Evolutionary conservation across 2,888 invertebrate genomes (phyloP).

Genomic region (Glaucopsyche alexis): DNA sequence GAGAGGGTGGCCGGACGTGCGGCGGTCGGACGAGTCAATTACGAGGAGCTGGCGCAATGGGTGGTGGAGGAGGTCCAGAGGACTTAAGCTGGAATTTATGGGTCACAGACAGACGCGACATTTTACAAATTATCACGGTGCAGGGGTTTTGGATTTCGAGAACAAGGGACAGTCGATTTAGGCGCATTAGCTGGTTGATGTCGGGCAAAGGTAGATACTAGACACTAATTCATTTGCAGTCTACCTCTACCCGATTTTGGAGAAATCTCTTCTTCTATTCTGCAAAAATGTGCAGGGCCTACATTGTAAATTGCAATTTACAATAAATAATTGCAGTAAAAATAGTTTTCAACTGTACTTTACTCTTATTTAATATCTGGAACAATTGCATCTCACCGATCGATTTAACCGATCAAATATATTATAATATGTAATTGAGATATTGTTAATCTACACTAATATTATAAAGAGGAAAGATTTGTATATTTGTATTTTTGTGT

Average conservation of each 20-base stretch:
- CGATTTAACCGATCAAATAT: too few relatives aligned
- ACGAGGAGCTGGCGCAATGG: conserved; percentile 67
- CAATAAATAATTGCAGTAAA: too few relatives aligned
- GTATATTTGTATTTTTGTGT: too few relatives aligned
- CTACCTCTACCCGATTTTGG: not conserved
- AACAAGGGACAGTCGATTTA: conserved; percentile 31
- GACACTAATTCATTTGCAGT: not conserved
- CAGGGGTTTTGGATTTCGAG: not conserved
- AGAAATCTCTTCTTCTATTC: not conserved
- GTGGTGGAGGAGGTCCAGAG: conserved; percentile 53
- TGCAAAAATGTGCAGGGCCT: too few relatives aligned
- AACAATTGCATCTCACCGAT: too few relatives aligned
- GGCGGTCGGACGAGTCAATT: conserved; percentile 74
- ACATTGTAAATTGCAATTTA: too few relatives aligned
- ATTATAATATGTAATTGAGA: too few relatives aligned
- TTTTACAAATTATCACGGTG: conserved; percentile 26
- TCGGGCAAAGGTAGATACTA: not conserved
- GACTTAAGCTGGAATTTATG: conserved; percentile 64
- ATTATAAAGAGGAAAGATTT: too few relatives aligned
- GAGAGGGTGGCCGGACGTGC: conserved; percentile 73
- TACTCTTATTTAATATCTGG: too few relatives aligned
- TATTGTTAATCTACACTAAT: too few relatives aligned
- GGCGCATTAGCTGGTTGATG: not conserved
- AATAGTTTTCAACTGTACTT: too few relatives aligned
- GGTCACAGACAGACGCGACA: conserved; percentile 52